Evolutionary conservation across 2,888 invertebrate species (phyloP), one percentile per base, ranked within the genome.

Genomic region (Loripinus fragilis): DNA sequence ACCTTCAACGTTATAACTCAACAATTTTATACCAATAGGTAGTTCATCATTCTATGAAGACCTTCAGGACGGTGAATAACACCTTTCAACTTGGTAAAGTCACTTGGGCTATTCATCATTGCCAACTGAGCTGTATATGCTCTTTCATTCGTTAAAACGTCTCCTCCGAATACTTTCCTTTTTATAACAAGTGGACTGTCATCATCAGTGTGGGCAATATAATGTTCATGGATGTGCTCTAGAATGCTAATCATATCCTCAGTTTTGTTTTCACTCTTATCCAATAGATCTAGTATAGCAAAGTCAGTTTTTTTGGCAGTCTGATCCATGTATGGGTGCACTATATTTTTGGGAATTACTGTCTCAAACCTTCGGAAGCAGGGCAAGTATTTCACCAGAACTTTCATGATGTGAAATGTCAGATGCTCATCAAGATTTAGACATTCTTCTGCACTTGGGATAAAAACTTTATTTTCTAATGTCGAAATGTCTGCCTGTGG

Each of bases 31-130:
- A 69, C 42, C 42, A 42, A 42, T 42, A 42, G 17, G 17, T 71
- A 30, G 52, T 75, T 79, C 79, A 79, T 79, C 64, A 71, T 50
- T 41, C 74, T 41, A 55, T 79, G 79, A 42, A 79, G 41, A 17
- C 79, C 78, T 52, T 78, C 78, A 50, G 74, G 70, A 17, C 75
- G 23, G 67, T 79, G 79, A 28, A 79, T 52, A 28, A 79, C 64
- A 23, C 79, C 71, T 41, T 33, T 35, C 69, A 78, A 35, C 48
- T 60, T 74, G 20, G 52, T 52, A 41, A 45, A 65, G 50, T 74
- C 73, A n/a, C 70, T 78, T 15, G 66, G 52, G 5, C 65, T 42
- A 65, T 75, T 75, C 64, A 52, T 20, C 74, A 79, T 71, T 2
- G 70, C 65, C 41, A 71, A 30, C 50, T 75, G 79, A 41, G 79